Evolutionary conservation across 2,888 invertebrate species (phyloP).

Genomic region (Scaptomyza cyrtandrae): DNA sequence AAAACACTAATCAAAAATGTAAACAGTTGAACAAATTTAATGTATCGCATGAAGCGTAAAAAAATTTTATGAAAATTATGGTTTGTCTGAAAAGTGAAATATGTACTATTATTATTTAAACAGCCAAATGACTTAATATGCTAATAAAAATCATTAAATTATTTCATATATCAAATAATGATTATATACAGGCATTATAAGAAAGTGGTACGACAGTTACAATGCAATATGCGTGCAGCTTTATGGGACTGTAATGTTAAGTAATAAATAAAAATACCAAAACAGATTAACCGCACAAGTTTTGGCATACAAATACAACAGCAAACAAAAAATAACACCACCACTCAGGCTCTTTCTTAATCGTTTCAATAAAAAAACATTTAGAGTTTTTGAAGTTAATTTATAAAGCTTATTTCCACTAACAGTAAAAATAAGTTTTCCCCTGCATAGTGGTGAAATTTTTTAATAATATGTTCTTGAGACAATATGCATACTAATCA

Average conservation of each 20-base stretch:
- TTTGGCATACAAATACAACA: conserved; percentile 1
- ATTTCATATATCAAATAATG: background rate
- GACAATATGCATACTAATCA: background rate
- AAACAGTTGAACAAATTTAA: background rate
- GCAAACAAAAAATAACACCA: background rate
- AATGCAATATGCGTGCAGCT: conserved; percentile 34
- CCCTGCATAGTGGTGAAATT: background rate
- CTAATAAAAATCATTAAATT: background rate
- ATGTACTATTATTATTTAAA: background rate
- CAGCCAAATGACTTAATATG: background rate
- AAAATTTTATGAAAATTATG: background rate
- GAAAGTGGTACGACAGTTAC: conserved; percentile 26
- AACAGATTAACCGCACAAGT: background rate
- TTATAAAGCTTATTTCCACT: background rate
- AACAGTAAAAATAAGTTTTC: background rate
- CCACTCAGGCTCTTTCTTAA: background rate
- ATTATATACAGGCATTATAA: conserved; percentile 21
- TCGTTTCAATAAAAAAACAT: background rate
- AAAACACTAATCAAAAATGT: background rate
- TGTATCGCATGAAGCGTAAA: background rate
- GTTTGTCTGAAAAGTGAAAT: too few species aligned
- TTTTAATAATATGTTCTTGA: background rate
- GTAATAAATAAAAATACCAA: background rate
- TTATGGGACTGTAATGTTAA: background rate
- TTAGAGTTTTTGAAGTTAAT: background rate